Base-by-base conservation (phyloP, 1,140 invertebrate species). In the Macrostomum lignano region DNA sequence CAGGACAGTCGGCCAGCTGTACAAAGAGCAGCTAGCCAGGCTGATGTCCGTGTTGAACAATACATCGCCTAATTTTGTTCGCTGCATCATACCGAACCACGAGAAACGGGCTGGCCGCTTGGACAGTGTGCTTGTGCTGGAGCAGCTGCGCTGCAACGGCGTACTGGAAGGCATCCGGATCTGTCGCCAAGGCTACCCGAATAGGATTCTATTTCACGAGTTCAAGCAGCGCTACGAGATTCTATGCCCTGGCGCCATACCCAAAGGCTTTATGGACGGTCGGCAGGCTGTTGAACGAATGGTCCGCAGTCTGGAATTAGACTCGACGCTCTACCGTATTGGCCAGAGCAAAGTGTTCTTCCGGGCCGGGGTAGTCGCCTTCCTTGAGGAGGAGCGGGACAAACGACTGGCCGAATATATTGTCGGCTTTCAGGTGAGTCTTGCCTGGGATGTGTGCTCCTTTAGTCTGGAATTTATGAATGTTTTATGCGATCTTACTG, bases 11-110 rank as follows among this genome's bases (percentile, higher is more conserved):
- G 84, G 81, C 6, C 86, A 96, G 52, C 54, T 94, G 32, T 96
- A 98, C 64, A 98, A 98, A 52, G 91, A 96, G 53, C 88, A 98
- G 51, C 62, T 98, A 39, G 70, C 75, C 3, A 91, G 88, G 50
- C 61, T 98, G 17, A 98, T 98, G 91, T 72, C 60, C 2, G 96
- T 88, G 1, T 60, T 98, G 28, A 66, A 81, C 31, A 94, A 96
- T 50, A 98, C 91, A 17, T 91, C 88, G 58, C 88, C 91, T 0
- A 94, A 98, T 60, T 96, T 98, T 58, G 86, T 98, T n/a, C 69
- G 91, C 46, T 98, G 91, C 61, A 98, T 98, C 49, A 94, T 98
- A 57, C 91, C 88, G 7, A 98, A 98, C 65, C 86, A 96, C 53
- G 88, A 96, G 51, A 98, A 98, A 63, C 72, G 77, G 51, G 65